Conservation (phyloP, 2,113 vertebrate species). For the Melanocharis versteri region DNA sequence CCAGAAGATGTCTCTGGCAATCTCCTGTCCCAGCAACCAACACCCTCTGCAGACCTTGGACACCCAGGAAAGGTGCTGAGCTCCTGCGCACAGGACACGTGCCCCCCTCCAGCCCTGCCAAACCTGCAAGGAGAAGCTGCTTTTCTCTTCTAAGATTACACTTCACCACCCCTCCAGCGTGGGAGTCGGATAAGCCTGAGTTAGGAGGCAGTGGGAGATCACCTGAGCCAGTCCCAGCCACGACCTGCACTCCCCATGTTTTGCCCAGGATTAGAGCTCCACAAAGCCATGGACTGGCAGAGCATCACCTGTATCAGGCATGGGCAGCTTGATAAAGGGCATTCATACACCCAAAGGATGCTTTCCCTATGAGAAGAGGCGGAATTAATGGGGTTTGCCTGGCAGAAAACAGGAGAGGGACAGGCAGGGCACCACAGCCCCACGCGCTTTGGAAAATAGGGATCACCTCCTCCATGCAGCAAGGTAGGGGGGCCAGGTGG, state of each 20-base stretch:
- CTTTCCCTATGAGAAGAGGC: background rate
- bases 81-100: background rate
- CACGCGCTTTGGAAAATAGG: background rate
- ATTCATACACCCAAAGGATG: fast-evolving
- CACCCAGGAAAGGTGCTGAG: fast-evolving
- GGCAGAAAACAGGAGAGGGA: background rate
- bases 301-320: background rate
- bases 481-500: fast-evolving
- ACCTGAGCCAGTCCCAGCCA: background rate
- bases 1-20: background rate
- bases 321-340: background rate
- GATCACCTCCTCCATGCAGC: background rate
- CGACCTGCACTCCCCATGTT: background rate
- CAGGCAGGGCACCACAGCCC: background rate
- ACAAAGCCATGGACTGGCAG: background rate
- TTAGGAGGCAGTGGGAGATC: background rate
- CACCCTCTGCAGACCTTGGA: background rate
- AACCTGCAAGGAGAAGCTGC: background rate
- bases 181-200: background rate
- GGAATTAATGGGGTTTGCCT: background rate
- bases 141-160: background rate
- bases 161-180: background rate
- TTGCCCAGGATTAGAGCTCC: background rate
- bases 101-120: background rate
- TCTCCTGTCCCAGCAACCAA: background rate